Base-by-base conservation (phyloP, 2,797 vertebrate genomes). In the Pteronotus mesoamericanus region DNA sequence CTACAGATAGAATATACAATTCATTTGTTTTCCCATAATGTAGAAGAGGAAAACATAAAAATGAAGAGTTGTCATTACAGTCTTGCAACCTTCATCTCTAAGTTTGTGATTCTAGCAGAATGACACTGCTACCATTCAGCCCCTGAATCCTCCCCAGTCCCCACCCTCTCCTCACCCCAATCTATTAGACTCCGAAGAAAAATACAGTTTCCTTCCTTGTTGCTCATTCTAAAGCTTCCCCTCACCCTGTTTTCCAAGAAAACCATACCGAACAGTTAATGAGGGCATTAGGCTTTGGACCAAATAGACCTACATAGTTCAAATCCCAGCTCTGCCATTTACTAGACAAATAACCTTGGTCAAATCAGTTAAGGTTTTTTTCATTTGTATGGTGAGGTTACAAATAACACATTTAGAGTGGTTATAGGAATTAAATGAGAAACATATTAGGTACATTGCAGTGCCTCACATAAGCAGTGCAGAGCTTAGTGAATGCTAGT, bases 11-110 rank as follows among this genome's bases (percentile, higher is more conserved):
- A 78, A 78, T 82, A 51, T 64, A 32, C 66, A 87, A 94, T 92
- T 93, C 53, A 66, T 94, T 87, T 96, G 68, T 79, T 94, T 95
- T 93, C 89, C 71, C 78, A 79, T 88, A 83, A 88, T 16, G 69
- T 92, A 29, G 7, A 86, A 87, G 44, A 86, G 51, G 8, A 95
- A 95, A 94, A 71, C 39, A 79, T 69, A 44, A 89, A 89, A 94
- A 85, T 61, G 61, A 68, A 86, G 61, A 88, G 59, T 75, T 80
- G 34, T 94, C 42, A 19, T 75, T 94, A 39, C 18, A 51, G 44
- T 55, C 37, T 21, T 61, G 6, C 7, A 74, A 32, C 11, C 37
- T 82, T 39, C 19, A 48, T 53, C 68, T 68, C 21, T 42, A 64
- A 46, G 19, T 66, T 51, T 37, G 46, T 29, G 92, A 9, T 51